Conservation (phyloP, 2,888 invertebrate genomes). For the Cancer borealis region DNA sequence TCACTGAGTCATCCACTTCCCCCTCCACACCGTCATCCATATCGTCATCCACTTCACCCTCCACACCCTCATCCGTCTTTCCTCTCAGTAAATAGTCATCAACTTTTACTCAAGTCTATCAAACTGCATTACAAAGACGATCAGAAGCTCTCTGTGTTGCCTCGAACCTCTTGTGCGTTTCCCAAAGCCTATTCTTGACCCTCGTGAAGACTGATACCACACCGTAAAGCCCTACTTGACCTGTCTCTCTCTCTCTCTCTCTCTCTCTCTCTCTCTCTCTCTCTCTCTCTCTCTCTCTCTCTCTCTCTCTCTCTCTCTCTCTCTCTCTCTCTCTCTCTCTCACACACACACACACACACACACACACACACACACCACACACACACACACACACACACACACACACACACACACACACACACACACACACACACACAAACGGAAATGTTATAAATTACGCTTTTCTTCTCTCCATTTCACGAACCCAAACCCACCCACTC, state of each 20-base stretch:
- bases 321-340: no score
- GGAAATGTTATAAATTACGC: not conserved
- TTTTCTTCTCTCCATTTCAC: not conserved
- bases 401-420: conserved; percentile 25
- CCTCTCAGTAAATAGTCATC: not conserved
- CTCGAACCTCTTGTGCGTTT: not conserved
- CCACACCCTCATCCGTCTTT: not conserved
- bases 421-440: conserved; percentile 29
- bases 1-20: not conserved
- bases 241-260: not conserved
- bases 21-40: not conserved
- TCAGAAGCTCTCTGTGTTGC: not conserved
- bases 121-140: not conserved
- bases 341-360: not conserved
- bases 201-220: not conserved
- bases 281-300: no score
- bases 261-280: no score
- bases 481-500: not conserved
- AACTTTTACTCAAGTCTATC: not conserved
- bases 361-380: not conserved
- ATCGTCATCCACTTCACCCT: not conserved
- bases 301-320: no score
- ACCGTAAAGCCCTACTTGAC: not conserved
- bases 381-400: not conserved
- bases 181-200: not conserved